These are phyloP conservation scores for Capromys pilorides DNA, from an alignment of 2,797 vertebrate species.

Conservation along the genomic window DNA sequence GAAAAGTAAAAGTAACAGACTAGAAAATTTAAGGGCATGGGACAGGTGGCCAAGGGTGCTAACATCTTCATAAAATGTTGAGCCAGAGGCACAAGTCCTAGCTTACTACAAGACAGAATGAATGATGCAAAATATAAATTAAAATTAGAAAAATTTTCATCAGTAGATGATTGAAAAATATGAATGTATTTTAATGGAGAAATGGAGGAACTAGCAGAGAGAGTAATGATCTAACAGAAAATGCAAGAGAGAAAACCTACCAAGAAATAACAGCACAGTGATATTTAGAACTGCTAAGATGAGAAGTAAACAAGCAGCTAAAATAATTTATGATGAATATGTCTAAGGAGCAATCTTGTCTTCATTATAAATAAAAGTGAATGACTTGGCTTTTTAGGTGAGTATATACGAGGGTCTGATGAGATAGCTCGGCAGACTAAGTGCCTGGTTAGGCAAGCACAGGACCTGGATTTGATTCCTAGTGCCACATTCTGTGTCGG, in stretches of 20 bases:
- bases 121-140: neutral
- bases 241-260: neutral
- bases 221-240: neutral
- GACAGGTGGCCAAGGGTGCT: neutral
- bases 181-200: constrained; percentile 17
- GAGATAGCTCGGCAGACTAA: too few species aligned
- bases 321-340: neutral
- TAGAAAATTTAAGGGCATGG: neutral
- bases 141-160: neutral
- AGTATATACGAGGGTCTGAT: neutral
- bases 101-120: neutral
- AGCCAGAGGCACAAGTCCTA: neutral
- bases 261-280: neutral
- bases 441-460: too few species aligned
- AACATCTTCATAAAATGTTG: neutral
- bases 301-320: neutral
- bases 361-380: constrained; percentile 23
- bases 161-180: constrained; percentile 2
- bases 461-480: too few species aligned
- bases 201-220: neutral
- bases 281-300: constrained; percentile 18
- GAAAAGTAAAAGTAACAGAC: constrained; percentile 34
- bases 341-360: neutral
- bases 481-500: too few species aligned
- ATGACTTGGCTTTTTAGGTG: constrained; percentile 1